A percentile compares a stretch with the other conserved stretches of the same genome.
phyloP scores from a whole-genome alignment of 2,888 invertebrate species.

The Sphaeridia pumilis region DNA sequence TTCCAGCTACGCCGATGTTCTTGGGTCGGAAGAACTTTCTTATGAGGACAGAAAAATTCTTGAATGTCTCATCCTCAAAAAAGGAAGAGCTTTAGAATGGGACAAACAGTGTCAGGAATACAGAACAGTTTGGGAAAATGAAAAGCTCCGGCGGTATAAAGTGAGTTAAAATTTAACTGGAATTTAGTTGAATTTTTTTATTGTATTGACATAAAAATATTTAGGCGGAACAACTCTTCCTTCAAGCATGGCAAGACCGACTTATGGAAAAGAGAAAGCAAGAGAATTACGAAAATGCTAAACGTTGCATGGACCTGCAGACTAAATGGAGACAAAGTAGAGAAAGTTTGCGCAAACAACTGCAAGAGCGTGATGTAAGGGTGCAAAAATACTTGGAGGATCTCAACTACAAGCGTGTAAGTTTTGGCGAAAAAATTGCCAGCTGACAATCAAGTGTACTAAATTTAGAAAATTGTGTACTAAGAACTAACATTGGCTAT shows the following conservation, averaged over 20 bases:
- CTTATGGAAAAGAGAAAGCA: constrained; percentile 37
- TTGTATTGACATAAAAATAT: too few species aligned
- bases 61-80: constrained; percentile 31
- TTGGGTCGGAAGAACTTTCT: constrained; percentile 20
- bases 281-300: constrained; percentile 37
- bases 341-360: constrained; percentile 36
- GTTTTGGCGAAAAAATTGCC: too few species aligned
- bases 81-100: constrained; percentile 33
- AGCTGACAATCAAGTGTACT: too few species aligned
- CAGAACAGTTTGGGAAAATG: constrained; percentile 26
- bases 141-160: constrained; percentile 21
- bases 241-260: constrained; percentile 37
- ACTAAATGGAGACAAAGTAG: constrained; percentile 37
- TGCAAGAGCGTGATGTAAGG: constrained; percentile 37
- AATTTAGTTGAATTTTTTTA: too few species aligned
- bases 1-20: constrained; percentile 30
- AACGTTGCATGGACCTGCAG: constrained; percentile 37
- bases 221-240: constrained; percentile 36
- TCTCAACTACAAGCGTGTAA: constrained; percentile 37
- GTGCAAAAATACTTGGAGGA: constrained; percentile 36
- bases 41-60: constrained; percentile 33
- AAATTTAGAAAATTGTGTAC: too few species aligned
- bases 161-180: too few species aligned
- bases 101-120: constrained; percentile 30
- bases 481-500: too few species aligned